phyloP scores from a whole-genome alignment of 2,113 vertebrate genomes.

The Hippocampus mohnikei region DNA sequence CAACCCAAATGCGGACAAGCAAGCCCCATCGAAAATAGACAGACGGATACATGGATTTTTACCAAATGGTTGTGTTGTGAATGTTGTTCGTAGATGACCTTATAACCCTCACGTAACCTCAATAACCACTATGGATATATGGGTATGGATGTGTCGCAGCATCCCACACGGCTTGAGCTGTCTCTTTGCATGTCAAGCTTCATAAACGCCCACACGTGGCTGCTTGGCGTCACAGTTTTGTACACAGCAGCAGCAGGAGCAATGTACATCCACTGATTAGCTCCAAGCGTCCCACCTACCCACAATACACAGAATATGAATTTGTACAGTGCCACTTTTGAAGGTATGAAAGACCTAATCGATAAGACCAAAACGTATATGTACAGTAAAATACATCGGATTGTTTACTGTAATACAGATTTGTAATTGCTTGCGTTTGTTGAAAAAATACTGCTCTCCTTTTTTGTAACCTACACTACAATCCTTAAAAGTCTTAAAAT shows the following conservation, averaged over 20 bases:
- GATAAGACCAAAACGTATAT: no score
- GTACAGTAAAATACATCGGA: no score
- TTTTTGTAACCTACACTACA: constrained; percentile 15
- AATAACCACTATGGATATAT: not conserved
- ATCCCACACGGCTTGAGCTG: constrained; percentile 2
- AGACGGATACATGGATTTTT: not conserved
- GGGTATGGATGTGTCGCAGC: constrained; percentile 19
- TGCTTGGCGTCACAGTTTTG: constrained; percentile 48
- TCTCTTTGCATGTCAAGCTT: constrained; percentile 20
- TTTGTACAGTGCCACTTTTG: not conserved
- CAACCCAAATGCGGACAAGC: not conserved
- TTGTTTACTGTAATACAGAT: no score
- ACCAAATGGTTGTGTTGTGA: not conserved
- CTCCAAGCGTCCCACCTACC: constrained; percentile 29
- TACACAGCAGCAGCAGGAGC: constrained; percentile 21
- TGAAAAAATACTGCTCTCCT: not conserved
- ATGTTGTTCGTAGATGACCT: not conserved
- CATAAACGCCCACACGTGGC: constrained; percentile 2
- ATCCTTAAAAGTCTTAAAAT: not conserved
- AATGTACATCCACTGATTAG: constrained; percentile 44
- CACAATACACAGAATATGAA: constrained; percentile 6
- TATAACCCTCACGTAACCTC: not conserved
- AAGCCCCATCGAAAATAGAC: not conserved
- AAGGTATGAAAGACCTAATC: no score
- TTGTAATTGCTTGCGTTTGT: no score